Base-by-base conservation (phyloP, 2,888 invertebrate genomes). In the Rhogogaster chlorosoma region DNA sequence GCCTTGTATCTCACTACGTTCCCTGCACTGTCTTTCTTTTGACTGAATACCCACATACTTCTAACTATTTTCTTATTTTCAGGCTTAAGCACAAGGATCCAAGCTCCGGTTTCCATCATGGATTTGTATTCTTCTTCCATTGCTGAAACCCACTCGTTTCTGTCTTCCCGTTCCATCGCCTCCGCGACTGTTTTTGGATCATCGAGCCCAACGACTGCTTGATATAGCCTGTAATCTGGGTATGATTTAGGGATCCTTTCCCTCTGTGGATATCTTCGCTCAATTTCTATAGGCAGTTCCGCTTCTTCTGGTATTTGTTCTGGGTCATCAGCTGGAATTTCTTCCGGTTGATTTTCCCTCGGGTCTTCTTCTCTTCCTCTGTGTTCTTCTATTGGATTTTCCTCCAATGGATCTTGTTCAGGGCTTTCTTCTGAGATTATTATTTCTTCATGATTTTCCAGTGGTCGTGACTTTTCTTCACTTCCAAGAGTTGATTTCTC, bases 1-100 rank as follows among this genome's bases (percentile, higher is more conserved):
- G 90, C 88, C 83, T 89, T 90, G 80, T 87, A 86, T 38, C 83
- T 73, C 22, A 78, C 80, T 26, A 86, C 38, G 22, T 70, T 84
- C 12, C 85, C 86, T 10, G 84, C 67, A n/a, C 26, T 67, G 53
- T 84, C 85, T 10, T 9, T 38, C 9, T 38, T 38, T 38, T 38
- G 38, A 38, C 84, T 86, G 45, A 87, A 87, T 12, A 88, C 86
- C 88, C 87, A 88, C 45, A 85, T 87, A 29, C 84, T 83, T 4
- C 83, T 61, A n/a, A 88, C 64, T 29, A 84, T 78, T 49, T 86
- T 87, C 80, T 38, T 84, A n/a, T 84, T 78, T 36, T 57, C 38
- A 77, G 88, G 88, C 22, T 75, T 64, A 4, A 82, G 45, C 22
- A 85, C 86, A 10, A 87, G 36, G 9, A 64, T 36, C 89, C 88